phyloP scores from a whole-genome alignment of 1,140 invertebrate genomes.

The Ceratosolen fusciceps region DNA sequence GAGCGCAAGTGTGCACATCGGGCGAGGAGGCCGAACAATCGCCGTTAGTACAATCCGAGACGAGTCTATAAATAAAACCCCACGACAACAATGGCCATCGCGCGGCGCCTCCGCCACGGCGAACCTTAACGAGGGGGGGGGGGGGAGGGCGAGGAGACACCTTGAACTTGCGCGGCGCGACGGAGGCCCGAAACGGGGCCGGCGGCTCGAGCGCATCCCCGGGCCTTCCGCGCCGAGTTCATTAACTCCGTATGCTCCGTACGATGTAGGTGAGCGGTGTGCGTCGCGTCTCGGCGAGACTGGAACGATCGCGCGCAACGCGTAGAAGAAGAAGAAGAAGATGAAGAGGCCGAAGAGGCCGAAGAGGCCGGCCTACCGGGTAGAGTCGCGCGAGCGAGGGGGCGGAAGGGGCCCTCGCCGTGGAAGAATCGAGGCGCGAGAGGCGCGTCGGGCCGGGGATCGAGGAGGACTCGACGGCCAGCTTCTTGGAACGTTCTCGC shows the following conservation, averaged over 20 bases:
- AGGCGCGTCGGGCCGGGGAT: background rate
- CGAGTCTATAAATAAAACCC: background rate
- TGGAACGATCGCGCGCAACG: background rate
- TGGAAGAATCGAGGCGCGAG: background rate
- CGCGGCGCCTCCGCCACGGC: too few relatives aligned
- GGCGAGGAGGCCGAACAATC: background rate
- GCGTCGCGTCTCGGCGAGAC: too few relatives aligned
- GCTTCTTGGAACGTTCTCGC: constrained; percentile 20
- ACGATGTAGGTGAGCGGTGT: too few relatives aligned
- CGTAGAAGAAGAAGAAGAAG: constrained; percentile 18
- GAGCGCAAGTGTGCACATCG: too few relatives aligned
- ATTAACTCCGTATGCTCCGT: background rate
- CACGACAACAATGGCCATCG: background rate
- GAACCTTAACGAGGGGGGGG: too few relatives aligned
- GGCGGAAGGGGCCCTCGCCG: background rate
- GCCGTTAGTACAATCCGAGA: background rate
- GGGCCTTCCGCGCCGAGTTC: background rate
- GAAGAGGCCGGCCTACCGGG: background rate
- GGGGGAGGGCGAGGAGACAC: too few relatives aligned
- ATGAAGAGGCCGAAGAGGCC: constrained; percentile 1
- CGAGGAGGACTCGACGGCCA: constrained; percentile 1
- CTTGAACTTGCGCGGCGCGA: background rate
- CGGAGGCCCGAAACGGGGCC: background rate
- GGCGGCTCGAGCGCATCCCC: background rate
- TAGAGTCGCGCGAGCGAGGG: background rate